phyloP scores from a whole-genome alignment of 1,140 invertebrate species.

The Procambarus virginalis region DNA sequence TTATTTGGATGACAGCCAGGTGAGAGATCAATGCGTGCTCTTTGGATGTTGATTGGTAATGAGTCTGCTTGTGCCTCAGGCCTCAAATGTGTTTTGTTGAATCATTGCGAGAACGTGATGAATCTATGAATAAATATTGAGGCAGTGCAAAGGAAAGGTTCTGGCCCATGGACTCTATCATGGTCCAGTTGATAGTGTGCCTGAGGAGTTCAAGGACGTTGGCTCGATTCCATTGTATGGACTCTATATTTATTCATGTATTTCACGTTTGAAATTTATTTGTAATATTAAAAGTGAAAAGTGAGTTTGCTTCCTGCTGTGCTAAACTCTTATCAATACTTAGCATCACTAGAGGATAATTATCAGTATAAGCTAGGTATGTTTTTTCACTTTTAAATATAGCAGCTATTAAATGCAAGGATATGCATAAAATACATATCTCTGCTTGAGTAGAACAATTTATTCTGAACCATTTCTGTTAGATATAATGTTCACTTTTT shows the following conservation, averaged over 20 bases:
- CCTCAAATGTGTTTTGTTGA: background rate
- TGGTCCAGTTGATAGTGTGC: no score
- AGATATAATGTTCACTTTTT: no score
- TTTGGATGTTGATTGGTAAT: background rate
- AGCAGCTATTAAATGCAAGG: background rate
- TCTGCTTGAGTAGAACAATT: no score
- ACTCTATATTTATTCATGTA: no score
- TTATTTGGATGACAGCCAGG: constrained; percentile 15
- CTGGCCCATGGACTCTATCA: no score
- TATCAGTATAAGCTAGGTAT: background rate
- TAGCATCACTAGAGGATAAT: background rate
- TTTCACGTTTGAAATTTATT: background rate
- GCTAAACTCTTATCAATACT: background rate
- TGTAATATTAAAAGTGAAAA: background rate
- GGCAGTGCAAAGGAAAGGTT: no score
- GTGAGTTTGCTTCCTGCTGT: background rate
- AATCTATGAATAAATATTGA: no score
- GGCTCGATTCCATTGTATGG: no score
- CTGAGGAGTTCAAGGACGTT: no score
- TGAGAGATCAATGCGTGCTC: constrained; percentile 1
- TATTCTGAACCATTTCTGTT: no score
- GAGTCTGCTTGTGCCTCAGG: background rate
- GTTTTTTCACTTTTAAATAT: background rate
- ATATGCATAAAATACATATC: no score
- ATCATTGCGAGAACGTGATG: no score